Conservation (phyloP, 2,113 vertebrate species). For the Seriola aureovittata region DNA sequence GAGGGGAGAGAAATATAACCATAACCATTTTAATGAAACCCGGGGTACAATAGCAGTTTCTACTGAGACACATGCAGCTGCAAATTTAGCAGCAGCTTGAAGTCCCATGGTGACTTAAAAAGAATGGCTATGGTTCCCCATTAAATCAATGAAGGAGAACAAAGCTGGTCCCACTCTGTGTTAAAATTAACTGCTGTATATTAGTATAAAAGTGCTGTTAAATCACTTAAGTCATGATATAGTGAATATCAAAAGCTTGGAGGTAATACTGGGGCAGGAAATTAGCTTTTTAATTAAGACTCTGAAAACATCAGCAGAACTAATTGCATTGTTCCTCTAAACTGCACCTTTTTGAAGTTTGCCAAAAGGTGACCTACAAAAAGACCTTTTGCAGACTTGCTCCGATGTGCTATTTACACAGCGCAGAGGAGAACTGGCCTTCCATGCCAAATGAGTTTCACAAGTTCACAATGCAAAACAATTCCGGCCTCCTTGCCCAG, state of each 20-base stretch:
- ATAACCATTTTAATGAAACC: conserved; percentile 25
- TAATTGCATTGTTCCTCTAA: neutral
- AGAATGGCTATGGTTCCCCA: neutral
- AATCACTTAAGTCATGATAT: neutral
- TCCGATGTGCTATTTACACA: neutral
- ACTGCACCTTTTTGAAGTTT: conserved; percentile 5
- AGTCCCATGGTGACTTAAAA: neutral
- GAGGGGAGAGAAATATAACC: conserved; percentile 2
- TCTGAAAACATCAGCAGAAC: neutral
- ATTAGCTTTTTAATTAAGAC: conserved; percentile 4
- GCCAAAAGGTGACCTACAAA: neutral
- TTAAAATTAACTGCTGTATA: neutral
- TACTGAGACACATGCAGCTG: neutral
- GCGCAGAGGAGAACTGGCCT: neutral
- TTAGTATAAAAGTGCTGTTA: neutral
- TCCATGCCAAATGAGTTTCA: neutral
- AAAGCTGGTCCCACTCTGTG: conserved; percentile 3
- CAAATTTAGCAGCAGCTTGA: conserved; percentile 18
- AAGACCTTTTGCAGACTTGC: neutral
- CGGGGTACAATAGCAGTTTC: neutral
- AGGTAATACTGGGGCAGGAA: neutral
- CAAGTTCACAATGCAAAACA: neutral
- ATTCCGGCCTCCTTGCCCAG: neutral
- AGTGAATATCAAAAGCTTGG: neutral
- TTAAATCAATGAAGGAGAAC: conserved; percentile 15